Conservation (phyloP, 2,797 vertebrate genomes). For the Pangasius djambal region DNA sequence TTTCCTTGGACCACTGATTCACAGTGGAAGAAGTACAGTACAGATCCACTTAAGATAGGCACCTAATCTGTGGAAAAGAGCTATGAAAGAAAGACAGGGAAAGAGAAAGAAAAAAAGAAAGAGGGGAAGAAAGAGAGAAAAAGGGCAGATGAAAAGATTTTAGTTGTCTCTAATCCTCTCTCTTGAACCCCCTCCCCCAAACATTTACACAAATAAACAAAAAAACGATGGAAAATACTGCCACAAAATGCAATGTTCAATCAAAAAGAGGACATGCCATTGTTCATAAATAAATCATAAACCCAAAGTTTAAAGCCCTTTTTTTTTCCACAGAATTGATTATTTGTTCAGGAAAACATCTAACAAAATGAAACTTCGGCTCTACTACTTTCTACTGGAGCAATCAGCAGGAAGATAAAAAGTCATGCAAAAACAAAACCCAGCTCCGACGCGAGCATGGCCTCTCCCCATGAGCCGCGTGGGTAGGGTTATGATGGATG, state of each 20-base stretch:
- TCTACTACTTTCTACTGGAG: constrained; percentile 32
- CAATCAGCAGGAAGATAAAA: constrained; percentile 26
- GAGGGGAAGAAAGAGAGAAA: constrained; percentile 31
- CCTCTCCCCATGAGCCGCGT: constrained; percentile 39
- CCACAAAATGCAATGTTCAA: constrained; percentile 21
- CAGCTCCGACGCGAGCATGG: constrained; percentile 40
- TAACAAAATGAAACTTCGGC: constrained; percentile 17
- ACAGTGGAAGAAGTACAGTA: too few relatives aligned
- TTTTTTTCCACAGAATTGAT: constrained; percentile 1
- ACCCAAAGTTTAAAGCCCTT: constrained; percentile 15
- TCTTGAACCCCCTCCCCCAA: not conserved
- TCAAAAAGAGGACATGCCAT: constrained; percentile 26
- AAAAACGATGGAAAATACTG: constrained; percentile 3
- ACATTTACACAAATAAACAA: constrained; percentile 18
- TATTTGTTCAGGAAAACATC: constrained; percentile 12
- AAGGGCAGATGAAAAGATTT: constrained; percentile 26
- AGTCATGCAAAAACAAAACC: constrained; percentile 60
- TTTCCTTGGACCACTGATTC: not conserved
- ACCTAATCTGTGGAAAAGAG: constrained; percentile 43
- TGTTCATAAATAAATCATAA: constrained; percentile 3
- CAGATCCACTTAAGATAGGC: not conserved
- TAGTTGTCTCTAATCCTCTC: not conserved
- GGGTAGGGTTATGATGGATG: constrained; percentile 34
- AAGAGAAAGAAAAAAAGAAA: constrained; percentile 56
- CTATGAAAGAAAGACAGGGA: constrained; percentile 28